A percentile compares a stretch with the other conserved stretches of the same genome.
phyloP scores from a whole-genome alignment of 64 coral and sea anemone genomes.

The Montipora foliosa region DNA sequence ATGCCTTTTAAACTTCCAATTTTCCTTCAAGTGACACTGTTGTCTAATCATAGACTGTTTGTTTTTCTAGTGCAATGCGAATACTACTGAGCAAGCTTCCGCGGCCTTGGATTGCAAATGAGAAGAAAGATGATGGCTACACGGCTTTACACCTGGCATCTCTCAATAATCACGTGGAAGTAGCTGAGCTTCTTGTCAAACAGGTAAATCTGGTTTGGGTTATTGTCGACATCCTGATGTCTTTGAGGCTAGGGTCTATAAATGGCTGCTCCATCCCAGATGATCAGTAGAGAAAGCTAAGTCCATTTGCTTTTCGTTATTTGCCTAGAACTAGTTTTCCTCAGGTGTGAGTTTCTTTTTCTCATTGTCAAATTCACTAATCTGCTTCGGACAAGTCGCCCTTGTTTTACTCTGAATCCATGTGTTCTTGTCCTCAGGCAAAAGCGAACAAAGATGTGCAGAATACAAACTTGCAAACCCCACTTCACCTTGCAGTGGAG shows the following conservation, averaged over 20 bases:
- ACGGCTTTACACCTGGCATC: constrained; percentile 86
- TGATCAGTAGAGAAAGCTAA: too few relatives aligned
- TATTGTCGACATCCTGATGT: too few relatives aligned
- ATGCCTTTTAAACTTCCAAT: too few relatives aligned
- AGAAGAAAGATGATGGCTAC: constrained; percentile 98
- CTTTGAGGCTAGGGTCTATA: too few relatives aligned
- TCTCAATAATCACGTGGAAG: constrained; percentile 97
- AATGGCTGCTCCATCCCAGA: too few relatives aligned
- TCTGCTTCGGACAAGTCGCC: too few relatives aligned
- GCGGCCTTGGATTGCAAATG: constrained; percentile 97
- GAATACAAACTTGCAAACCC: constrained; percentile 96
- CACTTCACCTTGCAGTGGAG: constrained; percentile 96
- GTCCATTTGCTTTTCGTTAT: too few relatives aligned
- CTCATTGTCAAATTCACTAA: too few relatives aligned
- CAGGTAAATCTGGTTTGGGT: constrained; percentile 49
- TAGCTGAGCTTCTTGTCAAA: constrained; percentile 95
- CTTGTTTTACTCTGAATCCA: too few relatives aligned
- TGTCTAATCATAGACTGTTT: background rate
- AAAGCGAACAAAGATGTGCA: constrained; percentile 97
- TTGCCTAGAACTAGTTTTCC: too few relatives aligned
- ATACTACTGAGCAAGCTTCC: constrained; percentile 93
- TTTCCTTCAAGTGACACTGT: background rate
- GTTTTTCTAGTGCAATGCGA: constrained; percentile 86
- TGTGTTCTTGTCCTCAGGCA: constrained; percentile 62
- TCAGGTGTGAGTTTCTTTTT: too few relatives aligned